phyloP scores from a whole-genome alignment of 23 tunicate genomes.

The Ascidia mentula region DNA sequence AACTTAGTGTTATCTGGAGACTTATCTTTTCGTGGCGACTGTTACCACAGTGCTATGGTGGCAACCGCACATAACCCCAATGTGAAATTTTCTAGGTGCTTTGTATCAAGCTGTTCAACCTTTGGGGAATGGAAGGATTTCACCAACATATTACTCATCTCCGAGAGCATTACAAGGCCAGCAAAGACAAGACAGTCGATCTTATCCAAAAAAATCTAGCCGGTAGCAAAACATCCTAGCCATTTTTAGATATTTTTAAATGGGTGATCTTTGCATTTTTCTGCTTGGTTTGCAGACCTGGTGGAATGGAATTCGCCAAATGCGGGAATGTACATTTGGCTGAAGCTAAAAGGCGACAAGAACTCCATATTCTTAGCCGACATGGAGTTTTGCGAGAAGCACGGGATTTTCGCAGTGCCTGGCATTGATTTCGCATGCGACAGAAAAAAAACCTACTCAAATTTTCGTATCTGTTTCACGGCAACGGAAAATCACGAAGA shows the following conservation, averaged over 20 bases:
- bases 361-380: constrained; percentile 26
- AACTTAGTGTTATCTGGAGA: too few relatives aligned
- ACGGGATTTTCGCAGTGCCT: constrained; percentile 28
- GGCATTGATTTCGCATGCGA: constrained; percentile 19
- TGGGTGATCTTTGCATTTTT: too few relatives aligned
- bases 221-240: too few relatives aligned
- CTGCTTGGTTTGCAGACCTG: constrained; percentile 17
- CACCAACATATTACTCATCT: constrained; percentile 18
- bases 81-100: too few relatives aligned
- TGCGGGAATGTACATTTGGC: constrained; percentile 33
- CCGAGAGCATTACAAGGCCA: constrained; percentile 12
- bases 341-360: constrained; percentile 20
- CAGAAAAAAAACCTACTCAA: background rate
- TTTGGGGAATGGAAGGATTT: constrained; percentile 45
- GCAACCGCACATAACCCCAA: too few relatives aligned
- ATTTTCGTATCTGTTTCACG: constrained; percentile 26
- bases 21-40: too few relatives aligned
- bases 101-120: background rate
- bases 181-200: too few relatives aligned
- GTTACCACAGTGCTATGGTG: too few relatives aligned
- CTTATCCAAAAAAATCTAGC: too few relatives aligned
- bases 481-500: constrained; percentile 13
- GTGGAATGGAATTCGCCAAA: constrained; percentile 17
- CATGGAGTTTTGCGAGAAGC: constrained; percentile 9
- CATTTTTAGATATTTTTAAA: too few relatives aligned